phyloP scores from a whole-genome alignment of 1,140 invertebrate genomes.

The Gonioctena quinquepunctata region DNA sequence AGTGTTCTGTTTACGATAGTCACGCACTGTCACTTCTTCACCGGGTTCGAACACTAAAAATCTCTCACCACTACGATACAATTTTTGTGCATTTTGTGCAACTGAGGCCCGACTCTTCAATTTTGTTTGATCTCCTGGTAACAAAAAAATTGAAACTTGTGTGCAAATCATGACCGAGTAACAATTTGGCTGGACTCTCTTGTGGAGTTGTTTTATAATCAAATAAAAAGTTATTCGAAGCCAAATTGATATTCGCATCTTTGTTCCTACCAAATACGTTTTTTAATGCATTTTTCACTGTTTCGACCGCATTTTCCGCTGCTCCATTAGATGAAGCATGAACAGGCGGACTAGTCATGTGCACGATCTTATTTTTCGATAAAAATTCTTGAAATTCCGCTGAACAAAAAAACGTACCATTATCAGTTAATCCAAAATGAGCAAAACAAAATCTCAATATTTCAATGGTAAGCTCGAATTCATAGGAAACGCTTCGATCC shows the following conservation, averaged over 20 bases:
- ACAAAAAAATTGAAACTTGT: not conserved
- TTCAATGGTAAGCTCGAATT: not conserved
- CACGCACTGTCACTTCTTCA: not conserved
- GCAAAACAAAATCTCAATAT: not conserved
- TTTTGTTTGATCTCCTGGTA: not conserved
- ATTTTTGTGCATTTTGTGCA: not conserved
- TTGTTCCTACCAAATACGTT: not conserved
- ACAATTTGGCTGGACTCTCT: not conserved
- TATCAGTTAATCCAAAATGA: not conserved
- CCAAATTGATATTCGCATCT: not conserved
- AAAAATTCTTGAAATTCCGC: not conserved
- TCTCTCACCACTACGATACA: not conserved
- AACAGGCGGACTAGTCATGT: not conserved
- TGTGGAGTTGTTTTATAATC: not conserved
- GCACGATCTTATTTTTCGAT: not conserved
- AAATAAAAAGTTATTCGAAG: not conserved
- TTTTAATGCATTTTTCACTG: not conserved
- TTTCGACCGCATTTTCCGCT: not conserved
- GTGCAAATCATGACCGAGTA: not conserved
- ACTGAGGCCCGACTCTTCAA: not conserved
- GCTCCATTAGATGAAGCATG: not conserved
- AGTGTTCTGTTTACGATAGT: not conserved
- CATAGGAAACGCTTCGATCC: not conserved
- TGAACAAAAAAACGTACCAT: not conserved
- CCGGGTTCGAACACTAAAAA: not conserved